Evolutionary conservation across 2,797 vertebrate species (phyloP), one percentile per base, ranked within the genome.

Genomic region (Cirrhinus molitorella): DNA sequence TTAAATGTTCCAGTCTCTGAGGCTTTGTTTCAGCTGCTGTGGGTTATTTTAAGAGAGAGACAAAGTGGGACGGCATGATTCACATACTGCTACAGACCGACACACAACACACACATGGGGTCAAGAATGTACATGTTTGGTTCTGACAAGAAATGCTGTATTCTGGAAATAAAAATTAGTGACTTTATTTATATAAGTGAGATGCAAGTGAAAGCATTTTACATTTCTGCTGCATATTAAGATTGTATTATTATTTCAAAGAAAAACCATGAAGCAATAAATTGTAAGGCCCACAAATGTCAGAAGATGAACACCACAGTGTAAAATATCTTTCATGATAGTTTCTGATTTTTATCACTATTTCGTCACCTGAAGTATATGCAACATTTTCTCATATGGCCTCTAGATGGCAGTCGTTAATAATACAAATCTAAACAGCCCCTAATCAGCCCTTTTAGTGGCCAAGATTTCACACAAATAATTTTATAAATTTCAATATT

Each of bases 41-140:
- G 78, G 84, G 88, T 89, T 94, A 93, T 94, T 94, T 93, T 92
- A 77, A 91, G 92, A 90, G 49, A 85, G 72, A 83, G 88, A 93
- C 91, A 93, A 89, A 91, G 89, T 89, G 88, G 86, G 84, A 80
- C 85, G 84, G 79, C 87, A 92, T 94, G 81, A 88, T 91, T 93
- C 85, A 85, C 89, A 93, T 92, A 83, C 91, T 90, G 87, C 43
- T 6, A 16, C 76, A 74, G 83, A 88, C 80, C 53, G 59, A 86
- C 45, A 63, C 45, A 61, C 45, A 73, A 47, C 21, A 43, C 66
- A 73, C 71, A 43, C 76, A 9, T 19, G 53, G 17, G n/a, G 4
- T 34, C 25, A 7, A 67, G 16, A 49, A 11, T 3, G 21, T 11
- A 19, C 3, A 3, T 11, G 21, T 57, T 57, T 23, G n/a, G 1